Conservation (phyloP, 2,113 vertebrate genomes). For the Takifugu bimaculatus region DNA sequence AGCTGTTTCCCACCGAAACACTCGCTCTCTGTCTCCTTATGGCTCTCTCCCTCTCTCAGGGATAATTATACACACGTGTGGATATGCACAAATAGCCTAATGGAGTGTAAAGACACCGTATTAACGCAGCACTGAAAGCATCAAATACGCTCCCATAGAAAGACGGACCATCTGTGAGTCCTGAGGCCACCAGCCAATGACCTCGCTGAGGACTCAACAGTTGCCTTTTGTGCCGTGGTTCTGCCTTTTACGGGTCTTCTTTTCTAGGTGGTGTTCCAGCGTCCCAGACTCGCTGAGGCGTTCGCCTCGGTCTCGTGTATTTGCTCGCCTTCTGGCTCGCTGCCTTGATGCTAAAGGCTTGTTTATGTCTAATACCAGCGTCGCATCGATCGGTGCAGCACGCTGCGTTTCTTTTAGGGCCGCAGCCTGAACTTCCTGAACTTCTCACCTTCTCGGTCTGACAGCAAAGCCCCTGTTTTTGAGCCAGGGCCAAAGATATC, state of each 20-base stretch:
- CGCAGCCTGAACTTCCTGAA: too few relatives aligned
- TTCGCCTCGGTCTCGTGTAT: too few relatives aligned
- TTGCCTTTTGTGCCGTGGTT: slow-evolving; percentile 22
- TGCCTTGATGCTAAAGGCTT: too few relatives aligned
- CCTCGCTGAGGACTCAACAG: slow-evolving; percentile 24
- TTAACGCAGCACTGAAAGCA: slow-evolving; percentile 24
- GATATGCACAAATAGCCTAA: slow-evolving; percentile 24
- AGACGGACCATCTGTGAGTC: slow-evolving; percentile 52
- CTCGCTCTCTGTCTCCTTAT: slow-evolving; percentile 10
- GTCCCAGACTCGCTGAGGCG: too few relatives aligned
- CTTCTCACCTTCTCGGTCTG: too few relatives aligned
- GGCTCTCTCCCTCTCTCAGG: neutral
- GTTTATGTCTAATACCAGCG: too few relatives aligned
- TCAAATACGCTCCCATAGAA: slow-evolving; percentile 36
- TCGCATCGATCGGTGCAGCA: too few relatives aligned
- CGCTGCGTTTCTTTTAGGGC: too few relatives aligned
- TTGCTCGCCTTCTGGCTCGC: too few relatives aligned
- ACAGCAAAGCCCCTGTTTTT: too few relatives aligned
- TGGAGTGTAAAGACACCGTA: slow-evolving; percentile 21
- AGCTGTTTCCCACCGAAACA: slow-evolving; percentile 47
- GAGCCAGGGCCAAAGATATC: too few relatives aligned
- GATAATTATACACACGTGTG: slow-evolving; percentile 11
- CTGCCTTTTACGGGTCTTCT: neutral
- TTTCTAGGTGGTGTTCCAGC: too few relatives aligned
- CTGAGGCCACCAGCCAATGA: slow-evolving; percentile 45